Percentiles rank a stretch among this genome's conserved stretches.
Conservation (phyloP, 2,113 vertebrate genomes). For the Pterophyllum scalare region DNA sequence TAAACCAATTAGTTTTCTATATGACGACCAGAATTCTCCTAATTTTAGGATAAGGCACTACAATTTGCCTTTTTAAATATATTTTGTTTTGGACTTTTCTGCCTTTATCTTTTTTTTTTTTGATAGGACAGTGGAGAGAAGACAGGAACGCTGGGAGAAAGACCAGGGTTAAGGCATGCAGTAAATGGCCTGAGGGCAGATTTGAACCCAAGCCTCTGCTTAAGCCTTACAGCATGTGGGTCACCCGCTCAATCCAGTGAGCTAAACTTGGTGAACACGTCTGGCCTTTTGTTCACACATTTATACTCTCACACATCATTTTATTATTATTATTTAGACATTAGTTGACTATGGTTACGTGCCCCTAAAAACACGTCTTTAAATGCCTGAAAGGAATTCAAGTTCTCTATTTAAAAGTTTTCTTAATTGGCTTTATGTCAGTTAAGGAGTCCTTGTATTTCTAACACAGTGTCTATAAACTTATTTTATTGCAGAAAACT, state of each 20-base stretch:
- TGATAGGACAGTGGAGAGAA: too few relatives aligned
- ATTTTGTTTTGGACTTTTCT: not conserved
- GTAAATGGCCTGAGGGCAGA: not conserved
- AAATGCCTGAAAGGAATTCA: not conserved
- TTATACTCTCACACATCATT: too few relatives aligned
- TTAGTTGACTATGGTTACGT: not conserved
- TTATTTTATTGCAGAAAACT: not conserved
- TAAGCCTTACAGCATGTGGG: not conserved
- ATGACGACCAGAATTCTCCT: not conserved
- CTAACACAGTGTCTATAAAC: not conserved
- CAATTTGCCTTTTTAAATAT: not conserved
- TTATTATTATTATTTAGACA: not conserved
- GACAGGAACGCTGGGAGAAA: not conserved
- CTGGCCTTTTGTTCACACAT: too few relatives aligned
- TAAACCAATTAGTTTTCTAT: not conserved
- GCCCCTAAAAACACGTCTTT: not conserved
- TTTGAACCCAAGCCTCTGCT: not conserved
- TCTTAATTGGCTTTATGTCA: not conserved
- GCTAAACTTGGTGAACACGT: not conserved
- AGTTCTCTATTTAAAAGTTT: not conserved
- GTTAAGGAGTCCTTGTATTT: not conserved
- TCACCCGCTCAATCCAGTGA: not conserved
- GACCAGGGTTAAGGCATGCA: not conserved
- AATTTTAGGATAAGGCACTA: not conserved
- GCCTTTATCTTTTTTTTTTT: not conserved